Base-by-base conservation (phyloP, 2,888 invertebrate genomes). In the Brachylomia viminalis region DNA sequence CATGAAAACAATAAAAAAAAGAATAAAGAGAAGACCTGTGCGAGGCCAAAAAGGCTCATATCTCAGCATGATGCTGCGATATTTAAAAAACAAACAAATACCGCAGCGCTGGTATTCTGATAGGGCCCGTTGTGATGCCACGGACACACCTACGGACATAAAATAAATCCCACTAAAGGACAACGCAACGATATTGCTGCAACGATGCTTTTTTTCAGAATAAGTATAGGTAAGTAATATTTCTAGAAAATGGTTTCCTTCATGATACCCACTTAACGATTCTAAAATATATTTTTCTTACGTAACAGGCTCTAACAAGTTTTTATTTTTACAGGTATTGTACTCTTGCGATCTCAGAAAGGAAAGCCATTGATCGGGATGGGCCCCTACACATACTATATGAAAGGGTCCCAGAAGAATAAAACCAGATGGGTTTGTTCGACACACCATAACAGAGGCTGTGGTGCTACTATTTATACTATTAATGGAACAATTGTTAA, bases 381-480 rank as follows among this genome's bases (percentile, higher is more conserved):
- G 2, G 88, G 87, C 5, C 80, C 54, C 13, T 90, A 91, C 70
- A 90, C 87, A 5, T 91, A 89, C 72, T 89, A 86, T 49, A 80
- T 85, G 71, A 90, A 91, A 64, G 72, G 65, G 0, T 64, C 84
- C 0, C 54, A 67, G 10, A 85, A 79, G 0, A 17, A 70, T 23
- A 88, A 81, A 71, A 87, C 81, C 5, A 66, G 91, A 58, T 91
- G 91, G 92, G 84, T 86, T 0, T 92, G 91, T 68, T 92, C 92
- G 0, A 92, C 92, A 0, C 91, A 92, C 62, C 88, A 89, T 52
- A 89, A 87, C 65, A 86, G 89, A 42, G 90, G 92, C 0, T 93
- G 93, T 64, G 87, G 88, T 6, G 93, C 93, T 0, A 86, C 87
- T 7, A 85, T 92, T 10, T 89, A 90, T 68, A 92, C 90, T 4